These are phyloP conservation scores for Micrasema minimum DNA, from an alignment of 1,140 invertebrate species.

Conservation along the genomic window DNA sequence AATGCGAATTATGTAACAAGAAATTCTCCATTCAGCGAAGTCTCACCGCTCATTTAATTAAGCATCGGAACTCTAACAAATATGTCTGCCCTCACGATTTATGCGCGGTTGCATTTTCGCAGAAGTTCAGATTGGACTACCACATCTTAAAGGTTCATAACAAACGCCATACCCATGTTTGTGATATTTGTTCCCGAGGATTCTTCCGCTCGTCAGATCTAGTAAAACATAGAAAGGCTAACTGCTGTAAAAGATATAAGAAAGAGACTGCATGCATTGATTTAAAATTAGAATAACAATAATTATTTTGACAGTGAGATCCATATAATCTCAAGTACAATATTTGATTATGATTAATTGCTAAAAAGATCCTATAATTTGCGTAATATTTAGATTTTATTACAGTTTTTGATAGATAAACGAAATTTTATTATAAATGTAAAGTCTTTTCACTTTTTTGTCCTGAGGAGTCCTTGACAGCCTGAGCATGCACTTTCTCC, in stretches of 20 bases:
- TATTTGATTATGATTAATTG: no score
- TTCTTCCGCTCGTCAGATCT: slow-evolving; percentile 63
- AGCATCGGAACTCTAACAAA: slow-evolving; percentile 59
- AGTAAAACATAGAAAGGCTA: slow-evolving; percentile 57
- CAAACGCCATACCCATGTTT: slow-evolving; percentile 60
- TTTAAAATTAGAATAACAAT: no score
- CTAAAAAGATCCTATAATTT: no score
- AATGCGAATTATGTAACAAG: slow-evolving; percentile 67
- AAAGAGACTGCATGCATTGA: no score
- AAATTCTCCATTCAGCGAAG: slow-evolving; percentile 60
- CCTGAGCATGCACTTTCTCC: no score
- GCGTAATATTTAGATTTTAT: no score
- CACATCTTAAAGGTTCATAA: slow-evolving; percentile 62
- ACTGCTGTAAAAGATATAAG: slow-evolving; percentile 32
- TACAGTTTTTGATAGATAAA: no score
- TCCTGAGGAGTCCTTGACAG: no score
- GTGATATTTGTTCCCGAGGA: slow-evolving; percentile 60
- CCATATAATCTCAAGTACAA: no score
- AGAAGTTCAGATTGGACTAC: slow-evolving; percentile 60
- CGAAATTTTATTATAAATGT: no score
- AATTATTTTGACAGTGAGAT: no score
- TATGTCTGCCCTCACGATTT: slow-evolving; percentile 61
- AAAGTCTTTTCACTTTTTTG: no score
- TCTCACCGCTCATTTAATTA: slow-evolving; percentile 59
- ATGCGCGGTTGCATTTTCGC: slow-evolving; percentile 61